Base-by-base conservation (phyloP, 2,797 vertebrate genomes). In the Melanotaenia trifasciata region DNA sequence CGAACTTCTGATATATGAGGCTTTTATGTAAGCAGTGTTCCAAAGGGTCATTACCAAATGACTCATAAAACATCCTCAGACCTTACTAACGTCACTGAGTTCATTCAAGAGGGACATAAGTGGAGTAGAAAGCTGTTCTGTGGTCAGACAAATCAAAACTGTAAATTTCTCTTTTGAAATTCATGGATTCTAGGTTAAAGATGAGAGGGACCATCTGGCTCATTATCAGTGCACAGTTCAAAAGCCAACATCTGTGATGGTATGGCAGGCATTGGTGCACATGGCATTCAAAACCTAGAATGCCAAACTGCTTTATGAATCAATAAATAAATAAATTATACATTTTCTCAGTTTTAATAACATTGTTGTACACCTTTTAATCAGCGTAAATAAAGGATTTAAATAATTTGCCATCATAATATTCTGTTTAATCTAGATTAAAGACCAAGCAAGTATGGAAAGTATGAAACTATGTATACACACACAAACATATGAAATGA, bases 111-210 rank as follows among this genome's bases (percentile, higher is more conserved):
- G 18, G 61, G 24, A 3, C 26, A 58, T 22, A 43, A 36, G 16
- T 43, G 28, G 51, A 70, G 35, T 47, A 38, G 28, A 14, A 53
- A 53, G 20, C 33, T 58, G 38, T 16, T 47, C 53, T 7, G 24
- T 22, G 38, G 20, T 57, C 64, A 57, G 51, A 68, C 30, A 68
- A 33, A 16, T 9, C n/a, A 6, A n/a, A 40, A 67, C 26, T 36
- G 33, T 4, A 59, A 33, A n/a, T 12, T 47, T 24, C 50, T 51
- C 24, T 56, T 56, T 7, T 28, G 53, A 56, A 30, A 56, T 6
- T 14, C 18, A 56, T 28, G 14, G 26, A 4, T 13, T 30, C 26
- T 30, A 7, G 26, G 53, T 28, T 16, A 56, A 28, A 16, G 26
- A 56, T 14, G 26, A 56, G 53, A 56, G 53, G 24, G 13, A 16